A percentile compares a stretch with the other conserved stretches of the same genome.
Conservation (phyloP, 2,113 vertebrate genomes). For the Laticauda colubrina region DNA sequence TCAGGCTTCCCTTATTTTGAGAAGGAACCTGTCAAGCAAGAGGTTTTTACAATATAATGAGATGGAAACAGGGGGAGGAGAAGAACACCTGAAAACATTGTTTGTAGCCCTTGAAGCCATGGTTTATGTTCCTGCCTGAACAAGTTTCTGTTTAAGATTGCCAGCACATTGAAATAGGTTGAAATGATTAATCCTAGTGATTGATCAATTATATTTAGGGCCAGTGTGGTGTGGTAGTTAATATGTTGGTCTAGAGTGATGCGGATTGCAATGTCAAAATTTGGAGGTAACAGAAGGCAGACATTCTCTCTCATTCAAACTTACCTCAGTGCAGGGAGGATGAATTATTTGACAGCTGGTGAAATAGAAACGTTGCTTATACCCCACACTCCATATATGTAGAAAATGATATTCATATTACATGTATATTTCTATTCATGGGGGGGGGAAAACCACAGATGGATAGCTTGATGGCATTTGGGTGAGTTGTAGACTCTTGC, state of each 20-base stretch:
- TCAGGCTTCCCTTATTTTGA: neutral
- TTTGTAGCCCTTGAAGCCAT: neutral
- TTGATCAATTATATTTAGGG: neutral
- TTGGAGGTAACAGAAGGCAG: neutral
- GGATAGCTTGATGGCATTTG: neutral
- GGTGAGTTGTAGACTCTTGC: neutral
- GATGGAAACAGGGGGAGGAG: too few relatives aligned
- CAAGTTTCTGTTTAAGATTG: neutral
- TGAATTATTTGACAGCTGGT: neutral
- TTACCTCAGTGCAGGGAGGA: neutral
- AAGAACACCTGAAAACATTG: too few relatives aligned
- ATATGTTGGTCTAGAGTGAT: neutral
- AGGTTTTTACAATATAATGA: neutral
- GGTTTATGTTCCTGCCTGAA: neutral
- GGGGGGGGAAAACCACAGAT: neutral
- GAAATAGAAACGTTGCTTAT: neutral
- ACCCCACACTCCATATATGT: neutral
- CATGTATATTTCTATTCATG: neutral
- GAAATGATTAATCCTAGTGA: neutral
- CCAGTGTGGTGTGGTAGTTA: neutral
- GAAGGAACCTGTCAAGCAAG: neutral
- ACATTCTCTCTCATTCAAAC: neutral
- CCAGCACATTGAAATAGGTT: neutral
- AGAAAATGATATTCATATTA: neutral
- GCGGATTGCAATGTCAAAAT: neutral